These are phyloP conservation scores for Callorhinus ursinus DNA, from an alignment of 2,113 vertebrate genomes.

Conservation along the genomic window DNA sequence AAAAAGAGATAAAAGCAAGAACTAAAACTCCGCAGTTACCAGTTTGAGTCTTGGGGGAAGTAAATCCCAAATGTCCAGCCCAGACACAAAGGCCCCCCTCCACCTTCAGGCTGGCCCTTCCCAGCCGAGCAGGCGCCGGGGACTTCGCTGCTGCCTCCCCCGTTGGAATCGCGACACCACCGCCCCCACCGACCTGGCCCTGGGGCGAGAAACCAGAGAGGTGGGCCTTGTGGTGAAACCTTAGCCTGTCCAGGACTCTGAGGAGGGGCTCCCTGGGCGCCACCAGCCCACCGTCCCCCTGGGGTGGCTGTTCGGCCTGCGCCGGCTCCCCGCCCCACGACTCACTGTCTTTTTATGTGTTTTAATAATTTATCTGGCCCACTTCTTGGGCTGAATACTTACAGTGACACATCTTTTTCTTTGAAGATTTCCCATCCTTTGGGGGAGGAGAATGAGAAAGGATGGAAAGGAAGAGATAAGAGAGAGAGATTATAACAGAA, in stretches of 20 bases:
- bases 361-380: conserved; percentile 87
- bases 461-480: conserved; percentile 71
- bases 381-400: conserved; percentile 82
- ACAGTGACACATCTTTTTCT: conserved; percentile 83
- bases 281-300: neutral
- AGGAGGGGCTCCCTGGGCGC: neutral
- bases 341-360: conserved; percentile 75
- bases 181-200: neutral
- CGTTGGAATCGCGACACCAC: neutral
- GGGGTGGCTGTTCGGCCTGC: neutral
- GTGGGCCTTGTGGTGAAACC: neutral
- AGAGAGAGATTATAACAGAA: conserved; percentile 79
- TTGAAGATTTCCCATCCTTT: conserved; percentile 83
- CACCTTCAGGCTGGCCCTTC: neutral
- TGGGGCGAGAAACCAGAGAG: neutral
- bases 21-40: conserved; percentile 71
- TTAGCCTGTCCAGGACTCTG: neutral
- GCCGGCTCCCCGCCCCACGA: neutral
- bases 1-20: conserved; percentile 85
- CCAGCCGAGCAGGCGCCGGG: neutral
- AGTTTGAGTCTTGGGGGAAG: conserved; percentile 77
- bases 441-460: conserved; percentile 71
- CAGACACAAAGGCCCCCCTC: conserved; percentile 15
- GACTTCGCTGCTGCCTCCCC: neutral
- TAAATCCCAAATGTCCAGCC: conserved; percentile 66